These are phyloP conservation scores for Philaethria dido DNA, from an alignment of 2,888 invertebrate genomes.

Conservation along the genomic window DNA sequence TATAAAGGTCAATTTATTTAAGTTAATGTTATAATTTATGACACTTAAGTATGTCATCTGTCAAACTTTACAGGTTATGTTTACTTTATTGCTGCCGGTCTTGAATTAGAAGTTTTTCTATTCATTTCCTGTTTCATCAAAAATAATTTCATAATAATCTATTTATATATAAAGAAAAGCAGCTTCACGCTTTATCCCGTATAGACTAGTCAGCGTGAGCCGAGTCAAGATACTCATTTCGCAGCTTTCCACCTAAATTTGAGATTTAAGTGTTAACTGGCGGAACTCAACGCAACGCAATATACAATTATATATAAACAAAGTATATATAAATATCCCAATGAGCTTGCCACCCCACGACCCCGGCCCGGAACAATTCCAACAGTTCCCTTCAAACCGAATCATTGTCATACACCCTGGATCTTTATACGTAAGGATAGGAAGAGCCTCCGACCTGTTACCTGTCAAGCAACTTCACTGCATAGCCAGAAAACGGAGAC, in stretches of 20 bases:
- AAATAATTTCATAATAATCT: neutral
- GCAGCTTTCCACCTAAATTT: no score
- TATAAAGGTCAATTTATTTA: no score
- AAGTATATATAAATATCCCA: conserved; percentile 34
- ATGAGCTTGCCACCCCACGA: conserved; percentile 73
- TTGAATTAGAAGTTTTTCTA: neutral
- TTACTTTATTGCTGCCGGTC: conserved; percentile 20
- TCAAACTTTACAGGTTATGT: conserved; percentile 25
- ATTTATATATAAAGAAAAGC: no score
- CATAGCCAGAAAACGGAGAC: conserved; percentile 87
- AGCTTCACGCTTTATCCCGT: no score
- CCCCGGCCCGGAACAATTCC: conserved; percentile 71
- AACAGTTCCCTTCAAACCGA: conserved; percentile 90
- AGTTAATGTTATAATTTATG: neutral
- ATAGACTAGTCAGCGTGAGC: no score
- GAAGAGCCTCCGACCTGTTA: conserved; percentile 94
- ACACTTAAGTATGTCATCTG: no score
- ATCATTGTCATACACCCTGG: conserved; percentile 98
- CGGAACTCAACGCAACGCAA: no score
- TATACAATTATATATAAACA: neutral
- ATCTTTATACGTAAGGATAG: conserved; percentile 94
- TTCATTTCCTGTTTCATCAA: neutral
- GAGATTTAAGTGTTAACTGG: no score
- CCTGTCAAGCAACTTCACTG: conserved; percentile 94
- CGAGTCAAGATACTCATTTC: no score